phyloP scores from a whole-genome alignment of 2,797 vertebrate species.

The Spondyliosoma cantharus region DNA sequence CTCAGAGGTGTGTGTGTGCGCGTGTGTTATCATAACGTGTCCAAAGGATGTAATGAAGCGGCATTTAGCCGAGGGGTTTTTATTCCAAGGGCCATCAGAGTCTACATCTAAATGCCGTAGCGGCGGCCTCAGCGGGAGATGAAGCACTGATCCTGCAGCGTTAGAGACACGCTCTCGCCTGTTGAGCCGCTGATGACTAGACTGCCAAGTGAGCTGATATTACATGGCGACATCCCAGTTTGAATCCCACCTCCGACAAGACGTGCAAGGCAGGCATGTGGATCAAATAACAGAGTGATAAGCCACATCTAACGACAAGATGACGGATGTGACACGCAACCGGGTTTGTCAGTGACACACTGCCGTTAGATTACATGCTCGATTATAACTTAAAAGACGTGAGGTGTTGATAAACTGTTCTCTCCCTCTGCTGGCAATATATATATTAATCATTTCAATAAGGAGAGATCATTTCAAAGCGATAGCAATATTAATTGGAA shows the following conservation, averaged over 20 bases:
- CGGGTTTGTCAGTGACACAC: neutral
- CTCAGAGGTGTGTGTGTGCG: neutral
- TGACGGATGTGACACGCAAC: slow-evolving; percentile 11
- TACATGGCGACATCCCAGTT: slow-evolving; percentile 35
- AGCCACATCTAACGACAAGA: slow-evolving; percentile 7
- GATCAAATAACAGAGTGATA: slow-evolving; percentile 17
- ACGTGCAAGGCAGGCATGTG: slow-evolving; percentile 4
- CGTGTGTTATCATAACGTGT: slow-evolving; percentile 25
- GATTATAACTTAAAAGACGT: slow-evolving; percentile 7
- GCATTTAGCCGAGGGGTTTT: slow-evolving; percentile 42
- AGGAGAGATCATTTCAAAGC: neutral
- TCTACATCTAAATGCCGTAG: slow-evolving; percentile 53
- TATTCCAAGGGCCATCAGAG: slow-evolving; percentile 33
- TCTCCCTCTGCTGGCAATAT: neutral
- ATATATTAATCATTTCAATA: neutral
- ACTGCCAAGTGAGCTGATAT: slow-evolving; percentile 49
- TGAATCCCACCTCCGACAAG: slow-evolving; percentile 20
- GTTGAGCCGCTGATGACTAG: slow-evolving; percentile 44
- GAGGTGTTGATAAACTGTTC: neutral
- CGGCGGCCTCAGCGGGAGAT: slow-evolving; percentile 48
- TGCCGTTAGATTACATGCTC: neutral
- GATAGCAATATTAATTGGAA: neutral
- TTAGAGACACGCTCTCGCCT: slow-evolving; percentile 30
- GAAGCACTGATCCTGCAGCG: slow-evolving; percentile 41
- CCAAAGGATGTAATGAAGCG: slow-evolving; percentile 48